Evolutionary conservation across 1,140 invertebrate species (phyloP), one percentile per base, ranked within the genome.

Genomic region (Bombus vancouverensis): DNA sequence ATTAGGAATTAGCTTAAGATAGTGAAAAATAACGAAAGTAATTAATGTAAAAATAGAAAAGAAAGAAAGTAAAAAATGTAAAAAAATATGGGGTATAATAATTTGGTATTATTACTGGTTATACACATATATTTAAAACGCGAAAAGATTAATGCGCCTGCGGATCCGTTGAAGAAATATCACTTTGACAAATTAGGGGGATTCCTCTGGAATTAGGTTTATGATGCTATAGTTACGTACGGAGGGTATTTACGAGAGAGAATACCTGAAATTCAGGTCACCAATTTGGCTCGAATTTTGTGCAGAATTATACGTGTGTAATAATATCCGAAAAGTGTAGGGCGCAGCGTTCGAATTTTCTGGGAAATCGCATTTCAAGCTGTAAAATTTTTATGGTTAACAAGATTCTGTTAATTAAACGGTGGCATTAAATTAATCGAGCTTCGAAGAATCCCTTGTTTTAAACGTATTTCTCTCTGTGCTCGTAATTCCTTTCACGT

Each of bases 241-340:
- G n/a, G n/a, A 25, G 42, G n/a, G n/a, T 12, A 53, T 28, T 44
- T 74, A 34, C 42, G 44, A 53, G 42, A 74, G 39, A 74, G 39
- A 74, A 74, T 53, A 74, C 42, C 42, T 74, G 44, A 34, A 74
- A 74, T 74, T 74, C 73, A 34, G 73, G 73, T 74, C 73, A 74
- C 42, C 73, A 74, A 47, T 74, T 74, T 74, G 44, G n/a, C 44
- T 74, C 13, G 32, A 74, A 74, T 12, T 32, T 74, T 47, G 42
- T 3, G n/a, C n/a, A 32, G 39, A 73, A 73, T 73, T 74, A 44
- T 47, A 32, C 25, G 34, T 6, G 28, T 42, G 66, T 68, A 22
- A 68, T 68, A 68, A 68, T 37, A 68, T 68, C 22, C 34, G 3
- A 68, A 68, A 68, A 68, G 66, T 37, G 34, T 70, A 25, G 18